Percentiles rank a stretch among this genome's conserved stretches.
phyloP scores from a whole-genome alignment of 1,140 invertebrate species.

The Cryptotermes secundus region DNA sequence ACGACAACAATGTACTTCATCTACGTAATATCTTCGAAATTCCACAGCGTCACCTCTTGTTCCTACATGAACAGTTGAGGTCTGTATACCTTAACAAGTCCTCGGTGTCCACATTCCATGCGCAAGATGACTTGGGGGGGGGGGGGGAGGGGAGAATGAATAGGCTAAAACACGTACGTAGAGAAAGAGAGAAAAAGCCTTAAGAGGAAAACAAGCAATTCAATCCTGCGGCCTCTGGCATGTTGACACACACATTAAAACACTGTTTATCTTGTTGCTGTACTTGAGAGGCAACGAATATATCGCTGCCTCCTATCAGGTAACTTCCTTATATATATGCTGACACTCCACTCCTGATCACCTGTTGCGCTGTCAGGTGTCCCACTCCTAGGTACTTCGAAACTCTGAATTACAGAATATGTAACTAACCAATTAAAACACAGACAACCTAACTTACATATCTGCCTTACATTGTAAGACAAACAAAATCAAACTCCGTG shows the following conservation, averaged over 20 bases:
- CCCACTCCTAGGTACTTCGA: background rate
- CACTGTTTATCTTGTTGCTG: constrained; percentile 16
- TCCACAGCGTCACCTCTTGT: background rate
- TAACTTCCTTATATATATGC: background rate
- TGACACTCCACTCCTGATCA: background rate
- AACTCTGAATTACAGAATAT: no score
- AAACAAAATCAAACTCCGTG: no score
- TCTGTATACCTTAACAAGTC: background rate
- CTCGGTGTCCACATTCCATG: background rate
- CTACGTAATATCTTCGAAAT: background rate
- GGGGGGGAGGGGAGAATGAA: background rate
- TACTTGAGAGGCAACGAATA: constrained; percentile 6
- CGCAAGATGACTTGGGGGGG: background rate
- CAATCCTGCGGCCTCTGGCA: constrained; percentile 6
- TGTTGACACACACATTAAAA: constrained; percentile 17
- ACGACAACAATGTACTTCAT: background rate
- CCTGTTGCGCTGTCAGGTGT: background rate
- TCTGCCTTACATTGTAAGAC: no score
- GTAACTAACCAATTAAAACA: no score
- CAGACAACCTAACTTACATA: no score
- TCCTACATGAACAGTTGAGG: background rate
- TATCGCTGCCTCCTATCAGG: background rate
- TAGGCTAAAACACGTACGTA: background rate
- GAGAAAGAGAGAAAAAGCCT: background rate
- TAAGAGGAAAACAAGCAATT: background rate